phyloP scores from a whole-genome alignment of 2,888 invertebrate species.

The Drosophila niveifrons region DNA sequence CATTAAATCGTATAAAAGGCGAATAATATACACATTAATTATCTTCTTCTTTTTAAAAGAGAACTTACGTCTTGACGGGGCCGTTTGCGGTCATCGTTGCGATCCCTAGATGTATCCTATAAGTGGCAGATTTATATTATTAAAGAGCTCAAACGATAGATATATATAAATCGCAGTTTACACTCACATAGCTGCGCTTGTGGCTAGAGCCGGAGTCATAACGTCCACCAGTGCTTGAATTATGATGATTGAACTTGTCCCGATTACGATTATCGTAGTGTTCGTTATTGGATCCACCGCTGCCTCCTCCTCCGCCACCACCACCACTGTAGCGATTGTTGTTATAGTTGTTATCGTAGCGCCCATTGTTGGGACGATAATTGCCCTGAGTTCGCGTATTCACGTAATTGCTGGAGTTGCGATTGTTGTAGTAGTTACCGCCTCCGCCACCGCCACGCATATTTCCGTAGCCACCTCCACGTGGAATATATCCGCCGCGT shows the following conservation, averaged over 20 bases:
- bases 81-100: slow-evolving; percentile 83
- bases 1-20: slow-evolving; percentile 25
- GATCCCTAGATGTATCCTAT: slow-evolving; percentile 84
- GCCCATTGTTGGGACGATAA: slow-evolving; percentile 77
- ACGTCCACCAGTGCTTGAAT: slow-evolving; percentile 70
- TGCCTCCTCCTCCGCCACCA: neutral
- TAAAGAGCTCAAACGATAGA: neutral
- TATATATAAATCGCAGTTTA: neutral
- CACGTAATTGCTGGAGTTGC: slow-evolving; percentile 77
- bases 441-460: slow-evolving; percentile 74
- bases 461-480: slow-evolving; percentile 71
- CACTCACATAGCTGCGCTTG: slow-evolving; percentile 84
- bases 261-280: slow-evolving; percentile 74
- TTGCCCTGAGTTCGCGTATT: slow-evolving; percentile 82
- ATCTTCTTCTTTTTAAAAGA: slow-evolving; percentile 25
- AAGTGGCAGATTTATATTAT: neutral
- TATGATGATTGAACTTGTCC: slow-evolving; percentile 73
- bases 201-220: slow-evolving; percentile 78
- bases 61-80: slow-evolving; percentile 85
- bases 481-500: slow-evolving; percentile 78
- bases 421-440: slow-evolving; percentile 71
- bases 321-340: slow-evolving; percentile 73
- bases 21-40: neutral
- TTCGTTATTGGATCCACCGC: slow-evolving; percentile 57
- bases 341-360: slow-evolving; percentile 75